Percentiles rank a stretch among this genome's conserved stretches.
These are phyloP conservation scores for Protomyctophum bolini DNA, from an alignment of 2,113 vertebrate genomes.

Conservation along the genomic window DNA sequence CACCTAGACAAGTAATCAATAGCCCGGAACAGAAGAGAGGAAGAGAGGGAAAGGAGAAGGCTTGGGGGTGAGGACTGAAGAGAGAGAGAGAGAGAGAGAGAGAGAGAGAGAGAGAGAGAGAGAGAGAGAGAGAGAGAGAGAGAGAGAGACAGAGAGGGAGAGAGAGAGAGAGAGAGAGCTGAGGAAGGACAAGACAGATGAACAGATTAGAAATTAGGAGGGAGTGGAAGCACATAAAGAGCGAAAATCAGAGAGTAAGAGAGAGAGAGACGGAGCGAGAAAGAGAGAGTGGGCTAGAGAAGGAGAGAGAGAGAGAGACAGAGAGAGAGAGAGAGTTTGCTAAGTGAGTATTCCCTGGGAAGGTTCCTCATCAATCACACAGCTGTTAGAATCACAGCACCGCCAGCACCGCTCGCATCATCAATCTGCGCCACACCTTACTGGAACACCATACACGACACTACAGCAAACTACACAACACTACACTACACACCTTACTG, in stretches of 20 bases:
- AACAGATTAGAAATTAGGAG: no score
- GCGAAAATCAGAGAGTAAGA: neutral
- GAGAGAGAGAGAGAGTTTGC: conserved; percentile 40
- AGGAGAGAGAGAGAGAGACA: neutral
- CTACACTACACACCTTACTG: no score
- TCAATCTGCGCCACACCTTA: conserved; percentile 60
- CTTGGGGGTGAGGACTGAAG: conserved; percentile 9
- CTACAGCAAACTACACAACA: no score
- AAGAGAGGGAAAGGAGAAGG: conserved; percentile 26
- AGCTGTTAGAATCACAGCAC: conserved; percentile 76
- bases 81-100: conserved; percentile 9
- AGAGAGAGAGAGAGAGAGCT: conserved; percentile 11
- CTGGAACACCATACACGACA: conserved; percentile 13
- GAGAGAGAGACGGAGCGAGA: conserved; percentile 15
- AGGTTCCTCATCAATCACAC: conserved; percentile 78
- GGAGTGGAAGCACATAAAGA: conserved; percentile 29
- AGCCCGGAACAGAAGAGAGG: conserved; percentile 56
- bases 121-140: neutral
- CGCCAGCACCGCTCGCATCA: conserved; percentile 51
- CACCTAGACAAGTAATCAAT: conserved; percentile 80
- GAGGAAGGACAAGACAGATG: neutral
- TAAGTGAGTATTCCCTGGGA: conserved; percentile 76
- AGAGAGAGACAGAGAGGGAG: conserved; percentile 18
- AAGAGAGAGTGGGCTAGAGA: neutral
- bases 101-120: conserved; percentile 21